Evolutionary conservation across 2,797 vertebrate species (phyloP), one percentile per base, ranked within the genome.

Genomic region (Yasuhikotakia modesta): DNA sequence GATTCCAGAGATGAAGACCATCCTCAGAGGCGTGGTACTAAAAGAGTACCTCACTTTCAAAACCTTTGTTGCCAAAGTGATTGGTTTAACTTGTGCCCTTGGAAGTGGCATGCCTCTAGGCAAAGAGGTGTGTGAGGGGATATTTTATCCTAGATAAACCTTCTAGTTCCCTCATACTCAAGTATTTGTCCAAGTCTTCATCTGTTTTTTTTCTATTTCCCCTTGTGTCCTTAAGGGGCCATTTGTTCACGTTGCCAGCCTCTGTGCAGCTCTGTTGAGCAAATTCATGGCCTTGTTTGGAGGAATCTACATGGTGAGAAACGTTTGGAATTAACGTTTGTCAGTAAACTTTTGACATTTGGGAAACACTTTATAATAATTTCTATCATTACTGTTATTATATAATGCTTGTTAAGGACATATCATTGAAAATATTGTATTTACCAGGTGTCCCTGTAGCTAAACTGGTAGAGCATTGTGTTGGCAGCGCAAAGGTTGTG

Each of bases 1-100:
- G 58, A 99, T 99, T 87, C 97, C 97, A 0, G 97, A 99, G 91
- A 99, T 99, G 97, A 99, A 99, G 91, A 99, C 97, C 4, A 99
- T 99, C 82, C 91, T 99, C 45, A 91, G 97, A 35, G 97, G 97
- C 0, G 95, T 99, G 0, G 96, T 99, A 79, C 94, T 99, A 73
- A 99, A 99, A 88, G 97, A 99, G 85, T 99, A 99, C 83, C 93
- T 99, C 86, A 99, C 97, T 50, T 92, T 99, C 83, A 99, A 99
- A 91, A 99, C 97, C 1, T 98, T 99, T 12, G 93, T 99, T 84
- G 97, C 97, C 80, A 99, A 99, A 91, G 97, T 99, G 82, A 98
- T 99, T 0, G 97, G 97, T 46, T 91, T 99, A 86, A 99, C 97
- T 0, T 99, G 97, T 0, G 96, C 97, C 13, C 91, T 99, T 79